A percentile compares a stretch with the other conserved stretches of the same genome.
phyloP scores from a whole-genome alignment of 2,888 invertebrate genomes.

The Dolomedes plantarius region DNA sequence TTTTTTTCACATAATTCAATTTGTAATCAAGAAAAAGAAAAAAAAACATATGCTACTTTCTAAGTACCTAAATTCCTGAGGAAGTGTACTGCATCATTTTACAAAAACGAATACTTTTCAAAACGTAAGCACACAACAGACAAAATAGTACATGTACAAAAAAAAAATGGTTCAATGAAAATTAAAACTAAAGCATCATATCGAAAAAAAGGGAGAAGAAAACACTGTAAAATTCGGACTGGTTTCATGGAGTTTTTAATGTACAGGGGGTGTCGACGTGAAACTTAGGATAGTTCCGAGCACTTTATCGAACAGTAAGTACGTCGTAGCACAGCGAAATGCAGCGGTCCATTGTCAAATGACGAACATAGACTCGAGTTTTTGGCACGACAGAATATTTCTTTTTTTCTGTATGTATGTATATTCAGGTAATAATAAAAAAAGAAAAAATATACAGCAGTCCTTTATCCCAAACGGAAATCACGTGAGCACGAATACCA shows the following conservation, averaged over 20 bases:
- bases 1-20: no score
- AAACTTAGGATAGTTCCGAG: background rate
- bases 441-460: constrained; percentile 27
- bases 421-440: constrained; percentile 42
- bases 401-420: constrained; percentile 31
- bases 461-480: background rate
- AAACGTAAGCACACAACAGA: constrained; percentile 20
- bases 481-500: background rate
- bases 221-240: constrained; percentile 12
- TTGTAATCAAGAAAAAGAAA: no score
- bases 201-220: background rate
- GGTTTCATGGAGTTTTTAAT: constrained; percentile 12
- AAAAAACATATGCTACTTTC: no score
- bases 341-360: constrained; percentile 17
- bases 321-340: constrained; percentile 24
- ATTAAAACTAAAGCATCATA: constrained; percentile 6
- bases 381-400: constrained; percentile 66
- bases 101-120: background rate
- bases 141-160: constrained; percentile 10
- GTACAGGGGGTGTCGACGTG: constrained; percentile 38
- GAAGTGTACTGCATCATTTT: background rate
- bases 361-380: constrained; percentile 41
- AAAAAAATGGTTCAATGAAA: constrained; percentile 1
- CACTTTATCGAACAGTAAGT: constrained; percentile 24
- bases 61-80: constrained; percentile 68